A percentile compares a stretch with the other conserved stretches of the same genome.
phyloP scores from a whole-genome alignment of 2,797 vertebrate genomes.

The Clarias platycephalus region DNA sequence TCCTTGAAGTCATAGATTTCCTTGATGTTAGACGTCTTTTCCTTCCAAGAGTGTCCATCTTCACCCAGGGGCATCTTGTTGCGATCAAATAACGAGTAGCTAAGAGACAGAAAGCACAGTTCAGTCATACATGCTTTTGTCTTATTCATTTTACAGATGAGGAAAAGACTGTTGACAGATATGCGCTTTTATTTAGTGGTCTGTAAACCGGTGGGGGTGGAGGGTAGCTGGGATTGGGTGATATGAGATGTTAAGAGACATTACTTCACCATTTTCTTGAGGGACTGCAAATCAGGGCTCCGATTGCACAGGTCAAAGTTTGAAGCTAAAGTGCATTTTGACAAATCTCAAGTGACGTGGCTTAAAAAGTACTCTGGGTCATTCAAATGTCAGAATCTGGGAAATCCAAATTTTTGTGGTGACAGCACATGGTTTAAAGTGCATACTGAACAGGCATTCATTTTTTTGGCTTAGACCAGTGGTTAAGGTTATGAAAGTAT shows the following conservation, averaged over 20 bases:
- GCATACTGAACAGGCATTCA: neutral
- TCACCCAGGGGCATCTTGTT: slow-evolving; percentile 80
- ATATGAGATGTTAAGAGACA: neutral
- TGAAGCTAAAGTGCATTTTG: slow-evolving; percentile 3
- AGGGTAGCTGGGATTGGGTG: neutral
- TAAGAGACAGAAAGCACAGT: slow-evolving; percentile 42
- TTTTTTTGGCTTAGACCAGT: neutral
- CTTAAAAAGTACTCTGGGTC: neutral
- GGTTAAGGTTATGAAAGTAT: neutral
- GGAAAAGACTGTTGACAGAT: neutral
- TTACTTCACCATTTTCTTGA: neutral
- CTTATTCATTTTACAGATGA: neutral
- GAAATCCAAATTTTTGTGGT: neutral
- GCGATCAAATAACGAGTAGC: slow-evolving; percentile 65
- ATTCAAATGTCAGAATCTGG: neutral
- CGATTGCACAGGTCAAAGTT: neutral
- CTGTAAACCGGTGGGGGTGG: too few relatives aligned
- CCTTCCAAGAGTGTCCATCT: slow-evolving; percentile 78
- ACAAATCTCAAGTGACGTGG: neutral
- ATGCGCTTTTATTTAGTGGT: neutral
- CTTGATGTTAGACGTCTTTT: slow-evolving; percentile 77
- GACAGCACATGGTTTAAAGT: neutral
- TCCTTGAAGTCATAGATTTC: slow-evolving; percentile 82
- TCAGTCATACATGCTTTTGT: neutral
- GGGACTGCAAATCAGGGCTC: neutral